These are phyloP conservation scores for Tetragonula clypearis DNA, from an alignment of 1,140 invertebrate genomes.

Conservation along the genomic window DNA sequence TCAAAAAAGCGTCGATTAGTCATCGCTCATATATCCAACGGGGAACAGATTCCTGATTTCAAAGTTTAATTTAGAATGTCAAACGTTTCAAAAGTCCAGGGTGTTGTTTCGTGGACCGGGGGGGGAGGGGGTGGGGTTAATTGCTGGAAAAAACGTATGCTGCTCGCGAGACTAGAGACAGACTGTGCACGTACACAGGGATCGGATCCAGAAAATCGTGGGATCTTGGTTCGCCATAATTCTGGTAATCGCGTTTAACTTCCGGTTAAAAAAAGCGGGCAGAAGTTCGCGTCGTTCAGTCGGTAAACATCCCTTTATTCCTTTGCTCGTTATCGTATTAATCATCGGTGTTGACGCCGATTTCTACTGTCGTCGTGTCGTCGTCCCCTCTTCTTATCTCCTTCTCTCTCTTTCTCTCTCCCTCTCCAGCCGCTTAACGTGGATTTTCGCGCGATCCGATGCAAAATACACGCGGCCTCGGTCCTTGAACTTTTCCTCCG, in stretches of 20 bases:
- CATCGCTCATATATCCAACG: too few species aligned
- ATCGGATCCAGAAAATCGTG: background rate
- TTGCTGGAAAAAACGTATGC: background rate
- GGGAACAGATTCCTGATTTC: too few species aligned
- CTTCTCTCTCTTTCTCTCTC: too few species aligned
- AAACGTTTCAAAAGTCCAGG: background rate
- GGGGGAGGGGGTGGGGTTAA: background rate
- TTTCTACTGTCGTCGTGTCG: background rate
- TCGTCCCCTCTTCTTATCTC: too few species aligned
- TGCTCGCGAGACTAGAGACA: background rate
- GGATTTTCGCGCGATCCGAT: slow-evolving; percentile 4
- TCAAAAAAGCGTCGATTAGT: too few species aligned
- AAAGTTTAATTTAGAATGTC: too few species aligned
- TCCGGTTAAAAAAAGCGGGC: background rate
- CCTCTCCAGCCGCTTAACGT: background rate
- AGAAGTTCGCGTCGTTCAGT: background rate
- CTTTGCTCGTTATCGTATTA: slow-evolving; percentile 2
- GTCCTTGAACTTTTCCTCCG: slow-evolving; percentile 48
- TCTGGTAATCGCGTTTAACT: background rate
- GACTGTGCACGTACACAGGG: too few species aligned
- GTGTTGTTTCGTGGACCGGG: too few species aligned
- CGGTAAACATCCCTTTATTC: slow-evolving; percentile 13
- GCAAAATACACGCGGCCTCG: slow-evolving; percentile 22
- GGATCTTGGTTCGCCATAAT: background rate
- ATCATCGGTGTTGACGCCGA: slow-evolving; percentile 33